Evolutionary conservation across 1,140 invertebrate species (phyloP), one percentile per base, ranked within the genome.

Genomic region (Zaprionus gabonicus): DNA sequence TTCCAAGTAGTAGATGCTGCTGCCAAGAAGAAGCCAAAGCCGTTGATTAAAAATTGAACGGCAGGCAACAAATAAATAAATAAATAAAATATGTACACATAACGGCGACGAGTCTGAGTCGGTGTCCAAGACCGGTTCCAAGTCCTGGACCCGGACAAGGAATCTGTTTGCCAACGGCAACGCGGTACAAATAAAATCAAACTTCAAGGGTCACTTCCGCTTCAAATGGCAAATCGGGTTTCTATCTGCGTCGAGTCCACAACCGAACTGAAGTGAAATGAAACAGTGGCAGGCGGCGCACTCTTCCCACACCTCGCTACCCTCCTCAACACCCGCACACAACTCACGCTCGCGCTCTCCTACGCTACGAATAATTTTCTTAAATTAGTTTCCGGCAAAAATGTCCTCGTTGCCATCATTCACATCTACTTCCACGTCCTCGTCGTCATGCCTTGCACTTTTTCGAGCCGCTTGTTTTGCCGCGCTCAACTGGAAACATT

Each of bases 131-230:
- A 23, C 6, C 20, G 17, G 38, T 41, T 51, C 23, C 63, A 13
- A 25, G 58, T 38, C 27, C 34, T 66, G 46, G n/a, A 25, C 10
- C 20, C n/a, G 17, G 17, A 23, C 23, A 23, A 23, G 23, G 76
- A 81, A 79, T 79, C 71, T 71, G 79, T 76, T 81, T 81, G 79
- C 79, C 79, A 81, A 76, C 64, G 64, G 71, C 76, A 69, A 67
- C 56, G 82, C 49, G 71, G 74, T 68, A 87, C 84, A 88, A 84
- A 88, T 75, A 88, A 88, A 90, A 88, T 88, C 84, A 88, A 84
- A 88, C 84, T 90, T 88, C 84, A 88, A 88, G 84, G 84, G 84
- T 88, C 84, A 84, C 85, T 88, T 88, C 84, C 84, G 84, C 84
- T 76, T 88, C 85, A 78, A 90, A 88, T 90, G 58, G 75, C 75